These are phyloP conservation scores for Chiloscyllium punctatum DNA, from an alignment of 2,797 vertebrate species.

Conservation along the genomic window DNA sequence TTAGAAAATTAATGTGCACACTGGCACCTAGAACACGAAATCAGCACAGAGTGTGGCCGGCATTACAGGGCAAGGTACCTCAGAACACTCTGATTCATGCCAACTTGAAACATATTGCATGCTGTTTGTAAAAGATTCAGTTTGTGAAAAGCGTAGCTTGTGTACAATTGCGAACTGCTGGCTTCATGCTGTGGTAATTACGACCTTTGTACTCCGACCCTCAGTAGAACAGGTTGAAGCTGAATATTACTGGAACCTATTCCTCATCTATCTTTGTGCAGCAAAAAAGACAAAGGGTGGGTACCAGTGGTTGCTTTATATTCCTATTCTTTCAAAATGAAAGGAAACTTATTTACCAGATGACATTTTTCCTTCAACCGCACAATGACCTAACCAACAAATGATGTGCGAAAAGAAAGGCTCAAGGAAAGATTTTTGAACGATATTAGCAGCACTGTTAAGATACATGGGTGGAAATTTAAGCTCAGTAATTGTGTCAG, in stretches of 20 bases:
- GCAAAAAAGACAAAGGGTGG: background rate
- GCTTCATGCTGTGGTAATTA: background rate
- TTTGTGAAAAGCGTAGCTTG: background rate
- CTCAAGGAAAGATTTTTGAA: conserved; percentile 21
- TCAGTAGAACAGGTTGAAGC: background rate
- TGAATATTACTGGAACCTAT: background rate
- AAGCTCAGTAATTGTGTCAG: background rate
- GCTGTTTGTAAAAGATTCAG: background rate
- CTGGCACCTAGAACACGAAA: background rate
- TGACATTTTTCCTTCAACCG: background rate
- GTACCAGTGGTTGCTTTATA: background rate
- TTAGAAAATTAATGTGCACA: background rate
- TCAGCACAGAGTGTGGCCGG: background rate
- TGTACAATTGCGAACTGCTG: background rate
- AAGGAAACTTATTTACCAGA: conserved; percentile 17
- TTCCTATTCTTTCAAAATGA: background rate
- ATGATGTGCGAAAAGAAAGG: background rate
- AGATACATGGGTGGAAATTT: background rate
- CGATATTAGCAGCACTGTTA: background rate
- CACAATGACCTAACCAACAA: background rate
- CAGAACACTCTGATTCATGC: background rate
- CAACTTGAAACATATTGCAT: background rate
- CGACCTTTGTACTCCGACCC: background rate
- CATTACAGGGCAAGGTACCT: background rate
- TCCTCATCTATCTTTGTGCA: background rate